These are phyloP conservation scores for Ganaspis sp. DNA, from an alignment of 1,140 invertebrate genomes.

Conservation along the genomic window DNA sequence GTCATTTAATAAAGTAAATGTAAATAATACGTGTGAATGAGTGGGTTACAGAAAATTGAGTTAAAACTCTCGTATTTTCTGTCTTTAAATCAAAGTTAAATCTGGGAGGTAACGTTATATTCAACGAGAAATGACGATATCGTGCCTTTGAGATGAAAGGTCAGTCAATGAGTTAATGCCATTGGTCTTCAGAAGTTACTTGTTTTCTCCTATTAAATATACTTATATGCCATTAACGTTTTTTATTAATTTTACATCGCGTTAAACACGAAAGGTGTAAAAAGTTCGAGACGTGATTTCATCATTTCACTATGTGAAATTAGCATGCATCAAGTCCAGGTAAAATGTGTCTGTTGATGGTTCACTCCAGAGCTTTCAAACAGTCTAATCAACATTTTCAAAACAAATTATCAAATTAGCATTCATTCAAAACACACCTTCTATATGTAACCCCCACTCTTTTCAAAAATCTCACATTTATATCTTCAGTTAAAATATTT, in stretches of 20 bases:
- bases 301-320: constrained; percentile 16
- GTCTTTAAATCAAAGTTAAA: not conserved
- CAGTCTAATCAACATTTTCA: not conserved
- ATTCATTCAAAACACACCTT: not conserved
- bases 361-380: not conserved
- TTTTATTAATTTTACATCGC: constrained; percentile 28
- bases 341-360: not conserved
- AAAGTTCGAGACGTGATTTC: constrained; percentile 14
- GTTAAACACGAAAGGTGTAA: constrained; percentile 24
- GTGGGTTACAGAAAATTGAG: constrained; percentile 1
- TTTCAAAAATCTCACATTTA: not conserved
- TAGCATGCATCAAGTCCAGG: constrained; percentile 7
- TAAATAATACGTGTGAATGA: not conserved
- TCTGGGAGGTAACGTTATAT: constrained; percentile 14
- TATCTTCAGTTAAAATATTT: not conserved
- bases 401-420: constrained; percentile 6
- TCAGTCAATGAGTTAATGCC: constrained; percentile 7
- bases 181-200: constrained; percentile 17
- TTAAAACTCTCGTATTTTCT: not conserved
- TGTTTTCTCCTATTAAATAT: constrained; percentile 28
- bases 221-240: constrained; percentile 29
- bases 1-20: constrained; percentile 8
- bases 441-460: not conserved
- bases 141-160: constrained; percentile 28
- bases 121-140: constrained; percentile 14